Conservation (phyloP, 2,797 vertebrate species). For the Phaenicophaeus curvirostris region DNA sequence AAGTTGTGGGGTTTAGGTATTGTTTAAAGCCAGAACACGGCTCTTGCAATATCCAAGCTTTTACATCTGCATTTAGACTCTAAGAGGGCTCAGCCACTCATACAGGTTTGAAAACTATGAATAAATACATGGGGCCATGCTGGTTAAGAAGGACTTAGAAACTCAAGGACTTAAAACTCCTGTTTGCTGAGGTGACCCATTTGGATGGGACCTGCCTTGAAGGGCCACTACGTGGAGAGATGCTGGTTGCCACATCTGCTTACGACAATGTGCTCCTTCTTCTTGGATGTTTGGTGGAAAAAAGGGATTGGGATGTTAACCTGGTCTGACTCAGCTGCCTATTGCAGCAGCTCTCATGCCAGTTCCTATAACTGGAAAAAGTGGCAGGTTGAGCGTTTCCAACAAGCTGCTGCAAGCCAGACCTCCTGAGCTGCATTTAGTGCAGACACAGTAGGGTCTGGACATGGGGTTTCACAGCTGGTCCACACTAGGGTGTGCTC, state of each 20-base stretch:
- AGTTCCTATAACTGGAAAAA: background rate
- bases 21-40: background rate
- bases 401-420: background rate
- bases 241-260: background rate
- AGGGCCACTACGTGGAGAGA: background rate
- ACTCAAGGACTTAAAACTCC: background rate
- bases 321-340: background rate
- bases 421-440: background rate
- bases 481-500: background rate
- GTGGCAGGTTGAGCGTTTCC: background rate
- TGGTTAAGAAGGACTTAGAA: background rate
- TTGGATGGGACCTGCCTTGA: background rate
- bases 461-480: background rate
- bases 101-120: background rate
- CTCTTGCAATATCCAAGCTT: background rate
- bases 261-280: background rate
- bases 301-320: background rate
- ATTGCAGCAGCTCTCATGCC: background rate
- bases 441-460: background rate
- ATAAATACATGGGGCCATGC: background rate
- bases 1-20: background rate
- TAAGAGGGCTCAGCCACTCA: background rate
- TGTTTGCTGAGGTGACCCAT: fast-evolving
- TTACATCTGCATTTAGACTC: background rate
- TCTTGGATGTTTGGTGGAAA: background rate